Evolutionary conservation across 2,888 invertebrate genomes (phyloP), one percentile per base, ranked within the genome.

Genomic region (Zonitis immaculata): DNA sequence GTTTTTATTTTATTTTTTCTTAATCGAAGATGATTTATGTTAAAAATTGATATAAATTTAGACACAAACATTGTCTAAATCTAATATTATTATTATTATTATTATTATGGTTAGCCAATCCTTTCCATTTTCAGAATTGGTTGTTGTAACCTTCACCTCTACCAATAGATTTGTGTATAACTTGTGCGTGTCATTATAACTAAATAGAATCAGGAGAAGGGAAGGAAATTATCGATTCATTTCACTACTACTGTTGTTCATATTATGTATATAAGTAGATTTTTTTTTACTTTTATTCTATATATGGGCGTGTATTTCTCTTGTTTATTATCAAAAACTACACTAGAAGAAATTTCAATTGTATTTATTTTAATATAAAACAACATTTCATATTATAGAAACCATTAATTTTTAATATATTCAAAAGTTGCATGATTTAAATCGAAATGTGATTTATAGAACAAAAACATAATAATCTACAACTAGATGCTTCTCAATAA

Each of bases 121-220:
- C 49, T 46, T 39, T 20, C 27, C 39, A 50, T 50, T 50, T 47
- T 54, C 50, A 50, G 27, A 16, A 11, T 27, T 42, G 16, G 48
- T 50, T 54, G 51, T 57, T 59, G 54, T 56, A 57, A 54, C 47
- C 51, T 51, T 54, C 57, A 59, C 56, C 54, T 52, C 55, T 25
- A 30, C 52, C 7, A 16, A 20, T 20, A 18, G 39, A n/a, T 39
- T 39, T 11, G 39, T 2, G 6, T 20, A 1, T 5, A 5, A 11
- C 6, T n/a, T 6, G n/a, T n/a, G 28, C n/a, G 3, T n/a, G 28
- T n/a, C 11, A 9, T 39, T 20, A 35, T 35, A 16, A 16, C 35
- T 16, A 22, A 22, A 26, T 3, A 39, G 20, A n/a, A 3, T 6
- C 12, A 9, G 14, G 44, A 16, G 44, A 44, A 28, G 44, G 20